Evolutionary conservation across 2,113 vertebrate species (phyloP), one percentile per base, ranked within the genome.

Genomic region (Sylvietta virens): DNA sequence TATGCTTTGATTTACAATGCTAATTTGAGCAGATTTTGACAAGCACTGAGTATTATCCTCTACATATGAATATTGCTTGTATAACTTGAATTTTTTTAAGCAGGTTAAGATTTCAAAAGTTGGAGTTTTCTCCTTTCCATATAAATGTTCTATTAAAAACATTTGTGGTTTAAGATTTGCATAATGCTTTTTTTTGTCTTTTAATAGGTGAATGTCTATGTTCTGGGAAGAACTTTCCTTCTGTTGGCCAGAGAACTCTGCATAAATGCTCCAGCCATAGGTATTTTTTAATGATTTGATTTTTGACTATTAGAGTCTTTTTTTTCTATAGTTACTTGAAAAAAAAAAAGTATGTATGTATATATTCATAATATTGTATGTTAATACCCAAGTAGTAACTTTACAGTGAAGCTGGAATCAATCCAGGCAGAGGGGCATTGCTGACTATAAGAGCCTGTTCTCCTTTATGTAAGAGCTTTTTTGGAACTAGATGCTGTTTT

Each of bases 231-330:
- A 97, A 99, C 99, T 3, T 99, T 99, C 90, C 98, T 99, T 45
- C 97, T 98, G 7, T 91, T 99, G 98, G 98, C 99, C 39, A 98
- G 98, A 97, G 99, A 99, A 81, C 99, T 99, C 66, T 99, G 99
- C 98, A 99, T 99, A 98, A 99, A 99, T 37, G 99, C 99, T 64
- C 98, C 99, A 27, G 99, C 99, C 37, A 99, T 99, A 98, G 99
- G 99, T 99, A 99, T 81, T 69, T 48, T 81, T 64, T 8, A 40
- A 56, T 62, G 1, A 81, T 65, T 94, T 97, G 37, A 57, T 61
- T 95, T 95, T 77, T 79, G 31, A 56, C 42, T 86, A 81, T 69
- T 84, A 72, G 60, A 35, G 27, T 57, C 4, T 78, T 39, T 65
- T 84, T 88, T 90, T 45, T 28, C 42, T 70, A 69, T 62, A 23